A percentile compares a stretch with the other conserved stretches of the same genome.
Evolutionary conservation across 2,888 invertebrate genomes (phyloP).

Genomic region (Vannuccia rotundouncinata): DNA sequence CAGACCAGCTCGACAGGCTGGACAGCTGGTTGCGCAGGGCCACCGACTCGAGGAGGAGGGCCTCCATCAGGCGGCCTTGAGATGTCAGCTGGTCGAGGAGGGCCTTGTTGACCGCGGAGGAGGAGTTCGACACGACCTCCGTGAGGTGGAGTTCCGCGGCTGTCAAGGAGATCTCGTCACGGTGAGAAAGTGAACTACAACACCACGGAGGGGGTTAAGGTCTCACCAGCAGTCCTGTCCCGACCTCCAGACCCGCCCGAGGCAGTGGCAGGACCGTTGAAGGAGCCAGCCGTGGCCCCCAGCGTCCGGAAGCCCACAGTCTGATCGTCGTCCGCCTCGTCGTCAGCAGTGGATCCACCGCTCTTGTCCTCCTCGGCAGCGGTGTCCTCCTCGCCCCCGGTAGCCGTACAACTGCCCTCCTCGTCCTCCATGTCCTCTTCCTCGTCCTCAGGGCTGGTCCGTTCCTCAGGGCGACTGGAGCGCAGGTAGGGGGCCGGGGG

Average conservation of each 20-base stretch:
- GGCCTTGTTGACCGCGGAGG: neutral
- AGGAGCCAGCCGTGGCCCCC: neutral
- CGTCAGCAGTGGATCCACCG: neutral
- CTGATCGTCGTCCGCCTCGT: neutral
- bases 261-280: neutral
- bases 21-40: neutral
- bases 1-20: neutral
- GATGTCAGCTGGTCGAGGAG: neutral
- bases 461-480: too few species aligned
- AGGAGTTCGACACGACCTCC: neutral
- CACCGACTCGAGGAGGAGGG: neutral
- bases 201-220: too few species aligned
- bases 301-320: neutral
- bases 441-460: too few species aligned
- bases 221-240: too few species aligned
- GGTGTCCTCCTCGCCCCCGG: neutral
- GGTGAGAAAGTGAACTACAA: too few species aligned
- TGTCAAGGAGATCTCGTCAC: too few species aligned
- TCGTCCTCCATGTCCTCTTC: neutral
- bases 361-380: neutral
- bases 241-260: too few species aligned
- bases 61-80: neutral
- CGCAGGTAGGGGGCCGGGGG: too few species aligned
- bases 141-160: neutral
- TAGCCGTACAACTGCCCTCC: neutral